phyloP scores from a whole-genome alignment of 92 coral and sea anemone species.

The Epizoanthus fatuus region DNA sequence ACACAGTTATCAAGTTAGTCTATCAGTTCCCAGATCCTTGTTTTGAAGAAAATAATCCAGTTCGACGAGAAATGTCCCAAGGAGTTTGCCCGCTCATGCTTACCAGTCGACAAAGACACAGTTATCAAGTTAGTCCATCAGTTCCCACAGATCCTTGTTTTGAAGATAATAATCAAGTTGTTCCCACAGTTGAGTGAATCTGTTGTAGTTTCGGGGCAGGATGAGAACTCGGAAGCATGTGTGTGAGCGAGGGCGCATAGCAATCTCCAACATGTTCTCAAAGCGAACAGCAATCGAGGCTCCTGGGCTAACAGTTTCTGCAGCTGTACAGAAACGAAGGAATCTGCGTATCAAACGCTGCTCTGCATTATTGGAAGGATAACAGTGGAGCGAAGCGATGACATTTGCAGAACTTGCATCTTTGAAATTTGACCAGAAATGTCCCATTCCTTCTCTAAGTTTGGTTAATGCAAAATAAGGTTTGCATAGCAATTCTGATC shows the following conservation, averaged over 20 bases:
- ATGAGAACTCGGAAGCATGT: constrained; percentile 58
- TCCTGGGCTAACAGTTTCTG: constrained; percentile 52
- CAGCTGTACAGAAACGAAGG: constrained; percentile 60
- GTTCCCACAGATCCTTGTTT: constrained; percentile 54
- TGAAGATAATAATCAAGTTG: constrained; percentile 50
- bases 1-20: constrained; percentile 3
- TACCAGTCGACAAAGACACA: no score
- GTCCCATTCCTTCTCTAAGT: constrained; percentile 59
- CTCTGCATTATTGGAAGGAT: constrained; percentile 26
- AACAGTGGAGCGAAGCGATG: constrained; percentile 11
- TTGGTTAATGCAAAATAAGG: constrained; percentile 56
- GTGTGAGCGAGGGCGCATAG: constrained; percentile 52
- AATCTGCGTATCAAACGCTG: constrained; percentile 32
- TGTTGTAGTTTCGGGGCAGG: constrained; percentile 49
- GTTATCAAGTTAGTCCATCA: constrained; percentile 23
- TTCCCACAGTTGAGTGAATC: constrained; percentile 35
- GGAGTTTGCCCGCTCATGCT: no score
- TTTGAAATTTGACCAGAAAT: constrained; percentile 39
- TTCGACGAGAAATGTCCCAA: background rate
- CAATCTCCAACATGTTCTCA: constrained; percentile 46
- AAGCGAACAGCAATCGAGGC: constrained; percentile 41
- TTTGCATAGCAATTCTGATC: constrained; percentile 55
- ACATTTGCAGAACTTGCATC: constrained; percentile 28
- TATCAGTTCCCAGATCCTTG: constrained; percentile 38
- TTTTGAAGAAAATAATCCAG: constrained; percentile 11